A percentile compares a stretch with the other conserved stretches of the same genome.
Evolutionary conservation across 2,888 invertebrate species (phyloP).

Genomic region (Holacanthella duospinosa): DNA sequence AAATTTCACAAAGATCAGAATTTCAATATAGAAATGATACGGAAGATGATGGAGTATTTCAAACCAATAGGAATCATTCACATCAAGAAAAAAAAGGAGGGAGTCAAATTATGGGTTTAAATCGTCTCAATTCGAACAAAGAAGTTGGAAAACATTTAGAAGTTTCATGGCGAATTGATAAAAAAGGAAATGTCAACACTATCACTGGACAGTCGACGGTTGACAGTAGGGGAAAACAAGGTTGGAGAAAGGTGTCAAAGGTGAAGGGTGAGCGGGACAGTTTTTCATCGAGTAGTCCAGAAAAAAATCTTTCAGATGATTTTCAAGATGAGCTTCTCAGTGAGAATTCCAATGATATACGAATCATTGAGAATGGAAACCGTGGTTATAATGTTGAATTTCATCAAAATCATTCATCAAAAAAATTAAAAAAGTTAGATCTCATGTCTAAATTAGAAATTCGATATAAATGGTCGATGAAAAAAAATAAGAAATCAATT

Average conservation of each 20-base stretch:
- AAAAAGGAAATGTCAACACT: constrained; percentile 3
- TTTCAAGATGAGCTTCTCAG: neutral
- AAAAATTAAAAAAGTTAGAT: neutral
- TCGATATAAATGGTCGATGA: neutral
- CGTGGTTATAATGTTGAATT: neutral
- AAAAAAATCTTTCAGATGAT: neutral
- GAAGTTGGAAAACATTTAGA: constrained; percentile 9
- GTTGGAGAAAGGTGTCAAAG: no score
- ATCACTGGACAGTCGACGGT: neutral
- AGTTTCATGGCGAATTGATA: constrained; percentile 10
- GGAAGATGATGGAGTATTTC: constrained; percentile 21
- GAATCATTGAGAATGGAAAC: neutral
- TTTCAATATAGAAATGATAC: no score
- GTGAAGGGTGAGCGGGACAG: neutral
- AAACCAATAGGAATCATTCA: no score
- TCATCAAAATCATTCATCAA: neutral
- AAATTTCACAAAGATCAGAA: no score
- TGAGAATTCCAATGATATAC: neutral
- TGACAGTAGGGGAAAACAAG: neutral
- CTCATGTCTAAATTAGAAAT: neutral
- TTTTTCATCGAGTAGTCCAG: neutral
- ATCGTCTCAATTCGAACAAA: neutral
- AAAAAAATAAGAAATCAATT: neutral
- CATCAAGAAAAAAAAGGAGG: no score
- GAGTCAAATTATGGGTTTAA: constrained; percentile 10